Evolutionary conservation across 2,888 invertebrate species (phyloP).

Genomic region (Polymixis lichenea): DNA sequence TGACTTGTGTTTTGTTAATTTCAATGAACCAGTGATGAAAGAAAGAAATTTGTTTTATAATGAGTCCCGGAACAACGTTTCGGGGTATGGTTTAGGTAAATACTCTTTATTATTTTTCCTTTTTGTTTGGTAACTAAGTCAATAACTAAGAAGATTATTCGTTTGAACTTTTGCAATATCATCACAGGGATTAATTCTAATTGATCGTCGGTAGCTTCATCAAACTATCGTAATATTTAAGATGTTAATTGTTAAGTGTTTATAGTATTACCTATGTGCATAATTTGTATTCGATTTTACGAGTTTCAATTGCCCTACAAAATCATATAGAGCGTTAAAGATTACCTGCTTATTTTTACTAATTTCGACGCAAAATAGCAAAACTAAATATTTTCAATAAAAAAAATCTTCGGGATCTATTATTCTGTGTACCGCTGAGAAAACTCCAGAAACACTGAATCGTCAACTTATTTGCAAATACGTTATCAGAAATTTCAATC

Average conservation of each 20-base stretch:
- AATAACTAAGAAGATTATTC: background rate
- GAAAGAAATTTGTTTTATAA: slow-evolving; percentile 64
- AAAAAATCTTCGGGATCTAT: background rate
- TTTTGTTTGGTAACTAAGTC: slow-evolving; percentile 23
- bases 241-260: background rate
- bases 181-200: background rate
- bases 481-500: background rate
- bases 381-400: too few species aligned
- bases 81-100: slow-evolving; percentile 80
- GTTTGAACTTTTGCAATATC: background rate
- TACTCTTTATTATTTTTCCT: slow-evolving; percentile 57
- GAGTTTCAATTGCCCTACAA: background rate
- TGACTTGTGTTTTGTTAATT: slow-evolving; percentile 67
- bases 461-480: background rate
- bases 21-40: slow-evolving; percentile 66
- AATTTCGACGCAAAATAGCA: background rate
- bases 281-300: background rate
- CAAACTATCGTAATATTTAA: background rate
- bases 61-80: slow-evolving; percentile 68
- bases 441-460: background rate
- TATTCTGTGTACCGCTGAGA: background rate
- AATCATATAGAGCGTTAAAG: background rate
- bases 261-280: too few species aligned
- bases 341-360: background rate
- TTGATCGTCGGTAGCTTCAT: background rate